Conservation (phyloP, 2,113 vertebrate genomes). For the Rana temporaria region DNA sequence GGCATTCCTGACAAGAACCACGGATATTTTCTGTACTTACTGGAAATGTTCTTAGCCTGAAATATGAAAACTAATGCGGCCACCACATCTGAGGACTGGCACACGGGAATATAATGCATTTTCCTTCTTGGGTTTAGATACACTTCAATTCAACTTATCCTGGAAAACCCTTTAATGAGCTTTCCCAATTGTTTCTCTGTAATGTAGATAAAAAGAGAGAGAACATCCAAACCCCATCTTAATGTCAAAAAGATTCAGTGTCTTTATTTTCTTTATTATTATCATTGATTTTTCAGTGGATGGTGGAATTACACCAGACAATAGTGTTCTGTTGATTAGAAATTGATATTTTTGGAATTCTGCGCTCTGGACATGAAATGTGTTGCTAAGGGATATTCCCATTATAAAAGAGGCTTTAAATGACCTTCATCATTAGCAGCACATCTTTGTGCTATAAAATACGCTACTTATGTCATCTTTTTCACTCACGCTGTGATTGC, state of each 20-base stretch:
- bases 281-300: conserved; percentile 28
- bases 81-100: too few relatives aligned
- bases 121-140: too few relatives aligned
- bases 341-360: conserved; percentile 5
- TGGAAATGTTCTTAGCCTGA: too few relatives aligned
- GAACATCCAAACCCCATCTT: background rate
- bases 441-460: conserved; percentile 29
- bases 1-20: too few relatives aligned
- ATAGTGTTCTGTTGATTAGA: conserved; percentile 31
- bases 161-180: background rate
- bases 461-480: conserved; percentile 22
- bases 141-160: too few relatives aligned
- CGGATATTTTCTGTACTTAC: too few relatives aligned
- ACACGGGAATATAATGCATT: too few relatives aligned
- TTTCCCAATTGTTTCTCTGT: background rate
- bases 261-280: background rate
- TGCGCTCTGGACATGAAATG: conserved; percentile 29
- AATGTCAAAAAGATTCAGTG: conserved; percentile 7
- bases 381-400: conserved; percentile 41
- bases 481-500: conserved; percentile 27
- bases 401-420: conserved; percentile 23
- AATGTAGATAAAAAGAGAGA: background rate
- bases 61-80: too few relatives aligned
- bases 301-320: conserved; percentile 16
- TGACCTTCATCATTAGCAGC: conserved; percentile 29